Percentiles rank a stretch among this genome's conserved stretches.
Evolutionary conservation across 1,140 invertebrate species (phyloP).

Genomic region (Babylonia areolata): DNA sequence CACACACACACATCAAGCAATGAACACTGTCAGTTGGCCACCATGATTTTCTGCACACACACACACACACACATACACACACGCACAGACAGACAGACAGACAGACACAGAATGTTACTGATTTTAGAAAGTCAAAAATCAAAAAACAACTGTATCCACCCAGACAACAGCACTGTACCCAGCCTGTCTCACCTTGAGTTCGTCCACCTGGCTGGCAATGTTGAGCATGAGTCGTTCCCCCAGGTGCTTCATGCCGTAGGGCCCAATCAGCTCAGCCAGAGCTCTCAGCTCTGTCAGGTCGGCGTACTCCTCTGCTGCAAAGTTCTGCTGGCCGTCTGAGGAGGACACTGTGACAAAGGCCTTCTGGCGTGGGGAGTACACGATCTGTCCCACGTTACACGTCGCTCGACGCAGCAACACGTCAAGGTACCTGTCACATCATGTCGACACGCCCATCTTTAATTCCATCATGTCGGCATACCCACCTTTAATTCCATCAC

Average conservation of each 20-base stretch:
- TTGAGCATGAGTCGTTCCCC: conserved; percentile 99
- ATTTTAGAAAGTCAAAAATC: no score
- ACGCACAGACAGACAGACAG: not conserved
- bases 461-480: no score
- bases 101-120: not conserved
- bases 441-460: no score
- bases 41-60: no score
- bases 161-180: no score
- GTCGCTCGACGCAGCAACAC: conserved; percentile 94
- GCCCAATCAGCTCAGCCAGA: conserved; percentile 97
- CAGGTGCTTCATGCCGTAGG: conserved; percentile 98
- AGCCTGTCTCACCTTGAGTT: conserved; percentile 83
- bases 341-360: conserved; percentile 95
- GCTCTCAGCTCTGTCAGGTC: conserved; percentile 98
- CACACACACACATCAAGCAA: not conserved
- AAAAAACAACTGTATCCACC: no score
- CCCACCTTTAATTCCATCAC: no score
- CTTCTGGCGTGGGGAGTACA: conserved; percentile 96
- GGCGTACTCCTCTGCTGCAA: conserved; percentile 98
- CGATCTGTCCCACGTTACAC: conserved; percentile 90
- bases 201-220: conserved; percentile 97
- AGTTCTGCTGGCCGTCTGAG: conserved; percentile 86
- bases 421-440: conserved; percentile 92
- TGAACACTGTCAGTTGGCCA: no score
- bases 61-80: not conserved